These are phyloP conservation scores for Cyclura pinguis DNA, from an alignment of 2,797 vertebrate genomes.

Conservation along the genomic window DNA sequence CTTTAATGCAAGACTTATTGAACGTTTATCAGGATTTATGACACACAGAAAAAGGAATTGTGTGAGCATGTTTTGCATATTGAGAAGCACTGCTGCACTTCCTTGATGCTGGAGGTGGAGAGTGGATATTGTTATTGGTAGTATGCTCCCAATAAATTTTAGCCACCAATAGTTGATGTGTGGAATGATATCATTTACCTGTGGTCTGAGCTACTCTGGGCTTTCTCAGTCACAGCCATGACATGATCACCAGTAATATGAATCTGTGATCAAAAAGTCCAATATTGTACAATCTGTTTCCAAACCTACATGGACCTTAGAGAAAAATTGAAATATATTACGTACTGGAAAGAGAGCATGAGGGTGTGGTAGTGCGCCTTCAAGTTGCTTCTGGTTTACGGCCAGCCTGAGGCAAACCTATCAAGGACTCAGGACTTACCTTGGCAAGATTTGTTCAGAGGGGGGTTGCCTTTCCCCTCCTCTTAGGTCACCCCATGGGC, in stretches of 20 bases:
- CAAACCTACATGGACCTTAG: neutral
- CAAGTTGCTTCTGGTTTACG: no score
- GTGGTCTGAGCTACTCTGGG: neutral
- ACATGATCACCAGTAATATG: neutral
- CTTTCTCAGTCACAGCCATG: neutral
- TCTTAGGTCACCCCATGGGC: no score
- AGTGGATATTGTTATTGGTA: neutral
- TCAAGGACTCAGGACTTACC: no score
- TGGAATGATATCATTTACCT: no score
- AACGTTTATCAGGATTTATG: neutral
- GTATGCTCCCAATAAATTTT: neutral
- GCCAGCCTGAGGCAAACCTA: no score
- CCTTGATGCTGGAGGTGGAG: neutral
- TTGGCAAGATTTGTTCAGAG: no score
- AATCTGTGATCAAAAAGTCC: neutral
- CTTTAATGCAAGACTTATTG: neutral
- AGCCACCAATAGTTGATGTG: no score
- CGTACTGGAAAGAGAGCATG: neutral
- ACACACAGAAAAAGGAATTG: neutral
- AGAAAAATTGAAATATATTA: neutral
- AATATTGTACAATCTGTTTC: neutral
- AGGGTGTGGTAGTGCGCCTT: no score
- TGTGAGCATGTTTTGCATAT: neutral
- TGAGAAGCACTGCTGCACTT: neutral
- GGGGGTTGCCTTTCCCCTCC: no score